These are phyloP conservation scores for Paralichthys olivaceus DNA, from an alignment of 2,113 vertebrate species.

Conservation along the genomic window DNA sequence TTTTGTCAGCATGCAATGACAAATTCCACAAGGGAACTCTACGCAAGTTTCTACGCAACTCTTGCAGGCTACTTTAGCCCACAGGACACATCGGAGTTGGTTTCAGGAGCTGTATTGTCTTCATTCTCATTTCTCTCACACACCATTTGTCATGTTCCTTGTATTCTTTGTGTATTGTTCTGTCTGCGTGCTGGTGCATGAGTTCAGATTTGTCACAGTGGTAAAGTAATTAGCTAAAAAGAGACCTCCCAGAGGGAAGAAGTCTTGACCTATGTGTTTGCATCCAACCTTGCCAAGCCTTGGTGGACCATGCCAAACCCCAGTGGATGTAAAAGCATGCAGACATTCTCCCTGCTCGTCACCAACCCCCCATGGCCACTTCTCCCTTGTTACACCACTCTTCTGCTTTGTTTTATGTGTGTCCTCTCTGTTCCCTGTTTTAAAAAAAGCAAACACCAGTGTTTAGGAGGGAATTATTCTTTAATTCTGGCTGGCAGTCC, in stretches of 20 bases:
- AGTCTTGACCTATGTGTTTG: conserved; percentile 53
- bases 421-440: conserved; percentile 11
- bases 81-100: neutral
- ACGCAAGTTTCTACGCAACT: neutral
- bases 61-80: neutral
- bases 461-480: conserved; percentile 59
- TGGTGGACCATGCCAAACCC: conserved; percentile 29
- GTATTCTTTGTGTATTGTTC: neutral
- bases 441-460: conserved; percentile 25
- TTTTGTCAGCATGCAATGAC: neutral
- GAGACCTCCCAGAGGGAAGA: conserved; percentile 48
- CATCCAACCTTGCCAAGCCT: conserved; percentile 42
- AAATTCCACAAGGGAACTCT: neutral
- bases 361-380: conserved; percentile 24
- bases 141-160: conserved; percentile 4
- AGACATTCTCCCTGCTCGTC: conserved; percentile 52
- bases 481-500: conserved; percentile 71
- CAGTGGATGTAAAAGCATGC: conserved; percentile 45
- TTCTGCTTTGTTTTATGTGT: conserved; percentile 50
- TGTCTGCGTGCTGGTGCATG: conserved; percentile 12
- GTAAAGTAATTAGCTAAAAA: conserved; percentile 63
- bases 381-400: conserved; percentile 26
- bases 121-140: conserved; percentile 1
- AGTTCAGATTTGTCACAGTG: conserved; percentile 58
- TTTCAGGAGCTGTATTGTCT: conserved; percentile 5